Evolutionary conservation across 2,888 invertebrate genomes (phyloP).

Genomic region (Neoaliturus tenellus): DNA sequence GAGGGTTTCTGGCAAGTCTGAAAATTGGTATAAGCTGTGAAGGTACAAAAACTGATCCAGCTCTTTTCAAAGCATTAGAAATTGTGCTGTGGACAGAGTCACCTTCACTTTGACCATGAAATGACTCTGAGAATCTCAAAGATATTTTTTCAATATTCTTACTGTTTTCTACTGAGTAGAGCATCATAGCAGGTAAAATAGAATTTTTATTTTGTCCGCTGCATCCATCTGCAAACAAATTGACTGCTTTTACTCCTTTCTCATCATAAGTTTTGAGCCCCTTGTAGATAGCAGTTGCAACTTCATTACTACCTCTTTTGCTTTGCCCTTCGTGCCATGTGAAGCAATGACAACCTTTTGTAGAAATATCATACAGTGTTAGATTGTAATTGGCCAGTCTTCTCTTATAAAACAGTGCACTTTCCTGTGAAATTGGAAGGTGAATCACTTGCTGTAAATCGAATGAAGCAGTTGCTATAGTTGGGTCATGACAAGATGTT

Average conservation of each 20-base stretch:
- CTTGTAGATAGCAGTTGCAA: conserved; percentile 2
- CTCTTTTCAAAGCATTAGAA: conserved; percentile 3
- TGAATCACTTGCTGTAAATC: conserved; percentile 21
- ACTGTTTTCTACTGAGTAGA: conserved; percentile 15
- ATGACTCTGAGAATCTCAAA: conserved; percentile 27
- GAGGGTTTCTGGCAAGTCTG: conserved; percentile 28
- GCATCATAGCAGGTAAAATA: conserved; percentile 29
- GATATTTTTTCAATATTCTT: conserved; percentile 1
- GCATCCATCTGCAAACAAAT: conserved; percentile 40
- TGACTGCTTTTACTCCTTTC: conserved; percentile 3
- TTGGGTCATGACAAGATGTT: neutral
- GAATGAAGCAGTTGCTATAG: conserved; percentile 3
- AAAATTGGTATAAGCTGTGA: conserved; percentile 42
- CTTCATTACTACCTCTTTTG: conserved; percentile 17
- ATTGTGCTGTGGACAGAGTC: conserved; percentile 38
- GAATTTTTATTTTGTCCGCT: conserved; percentile 43
- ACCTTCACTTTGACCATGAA: conserved; percentile 35
- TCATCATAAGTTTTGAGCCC: neutral
- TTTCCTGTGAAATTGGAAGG: conserved; percentile 22
- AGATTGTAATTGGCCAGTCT: neutral
- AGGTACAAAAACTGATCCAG: conserved; percentile 10
- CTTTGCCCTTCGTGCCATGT: conserved; percentile 29
- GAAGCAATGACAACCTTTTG: conserved; percentile 13
- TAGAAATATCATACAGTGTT: conserved; percentile 16
- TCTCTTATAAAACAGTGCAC: neutral